A percentile compares a stretch with the other conserved stretches of the same genome.
These are phyloP conservation scores for Cataglyphis altisquamis DNA, from an alignment of 2,888 invertebrate species.

Conservation along the genomic window DNA sequence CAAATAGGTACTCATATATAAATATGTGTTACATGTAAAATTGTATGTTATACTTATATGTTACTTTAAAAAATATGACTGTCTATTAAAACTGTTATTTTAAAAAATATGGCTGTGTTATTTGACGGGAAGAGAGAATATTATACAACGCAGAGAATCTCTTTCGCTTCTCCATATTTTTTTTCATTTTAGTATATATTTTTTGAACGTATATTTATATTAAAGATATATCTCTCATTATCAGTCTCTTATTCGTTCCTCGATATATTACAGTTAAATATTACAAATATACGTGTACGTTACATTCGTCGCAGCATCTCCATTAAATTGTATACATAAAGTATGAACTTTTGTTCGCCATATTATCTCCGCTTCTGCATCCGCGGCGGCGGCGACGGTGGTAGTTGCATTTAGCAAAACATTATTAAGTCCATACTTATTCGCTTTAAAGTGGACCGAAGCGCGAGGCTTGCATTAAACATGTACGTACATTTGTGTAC, in stretches of 20 bases:
- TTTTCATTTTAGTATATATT: not conserved
- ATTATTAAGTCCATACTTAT: conserved; percentile 54
- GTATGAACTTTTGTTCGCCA: conserved; percentile 28
- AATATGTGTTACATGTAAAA: not conserved
- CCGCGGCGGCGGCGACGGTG: not conserved
- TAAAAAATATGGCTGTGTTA: not conserved
- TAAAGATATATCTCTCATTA: not conserved
- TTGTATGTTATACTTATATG: not conserved
- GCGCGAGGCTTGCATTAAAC: conserved; percentile 44
- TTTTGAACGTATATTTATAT: not conserved
- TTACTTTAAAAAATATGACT: not conserved
- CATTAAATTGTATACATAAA: conserved; percentile 28
- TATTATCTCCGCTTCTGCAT: conserved; percentile 29
- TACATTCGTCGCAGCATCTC: conserved; percentile 33
- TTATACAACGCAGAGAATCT: not conserved
- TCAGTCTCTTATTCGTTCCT: not conserved
- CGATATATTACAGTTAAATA: not conserved
- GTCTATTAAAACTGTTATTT: not conserved
- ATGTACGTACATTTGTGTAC: conserved; percentile 27
- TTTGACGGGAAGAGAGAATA: not conserved
- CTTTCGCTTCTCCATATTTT: not conserved
- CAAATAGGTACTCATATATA: not conserved
- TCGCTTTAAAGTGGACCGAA: conserved; percentile 42
- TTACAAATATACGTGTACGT: conserved; percentile 8
- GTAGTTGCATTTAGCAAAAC: conserved; percentile 50